Conservation (phyloP, 2,797 vertebrate species). For the Rousettus madagascariensis region DNA sequence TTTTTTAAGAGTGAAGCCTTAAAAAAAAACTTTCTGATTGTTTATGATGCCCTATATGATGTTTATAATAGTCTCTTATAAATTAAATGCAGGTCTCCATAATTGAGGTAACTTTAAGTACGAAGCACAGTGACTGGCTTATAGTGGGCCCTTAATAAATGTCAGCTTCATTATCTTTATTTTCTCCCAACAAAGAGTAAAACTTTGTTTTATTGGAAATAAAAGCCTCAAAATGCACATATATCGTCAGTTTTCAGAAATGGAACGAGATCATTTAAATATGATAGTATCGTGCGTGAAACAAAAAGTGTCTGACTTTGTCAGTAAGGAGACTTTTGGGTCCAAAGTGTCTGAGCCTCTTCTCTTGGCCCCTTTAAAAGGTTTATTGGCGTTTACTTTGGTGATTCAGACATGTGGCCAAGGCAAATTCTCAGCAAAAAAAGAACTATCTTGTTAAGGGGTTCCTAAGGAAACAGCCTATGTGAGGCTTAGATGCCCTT, state of each 20-base stretch:
- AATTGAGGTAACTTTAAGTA: neutral
- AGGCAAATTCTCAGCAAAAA: conserved; percentile 5
- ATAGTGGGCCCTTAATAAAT: neutral
- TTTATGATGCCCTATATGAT: neutral
- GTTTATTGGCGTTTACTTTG: neutral
- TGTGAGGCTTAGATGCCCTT: neutral
- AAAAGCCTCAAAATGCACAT: neutral
- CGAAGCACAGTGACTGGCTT: neutral
- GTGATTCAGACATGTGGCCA: neutral
- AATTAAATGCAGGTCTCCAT: neutral
- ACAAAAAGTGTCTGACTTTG: neutral
- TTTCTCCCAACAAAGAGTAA: neutral
- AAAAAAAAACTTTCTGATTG: neutral
- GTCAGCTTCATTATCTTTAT: neutral
- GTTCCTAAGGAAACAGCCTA: neutral
- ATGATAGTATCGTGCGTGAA: neutral
- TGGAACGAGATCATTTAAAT: neutral
- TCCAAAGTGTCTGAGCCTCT: neutral
- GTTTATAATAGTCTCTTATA: neutral
- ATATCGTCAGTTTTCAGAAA: neutral
- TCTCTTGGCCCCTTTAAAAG: neutral
- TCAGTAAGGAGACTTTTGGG: neutral
- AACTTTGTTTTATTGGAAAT: neutral
- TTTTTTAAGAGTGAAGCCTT: neutral
- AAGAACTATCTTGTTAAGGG: neutral